Evolutionary conservation across 2,888 invertebrate species (phyloP).

Genomic region (Drosophila dives): DNA sequence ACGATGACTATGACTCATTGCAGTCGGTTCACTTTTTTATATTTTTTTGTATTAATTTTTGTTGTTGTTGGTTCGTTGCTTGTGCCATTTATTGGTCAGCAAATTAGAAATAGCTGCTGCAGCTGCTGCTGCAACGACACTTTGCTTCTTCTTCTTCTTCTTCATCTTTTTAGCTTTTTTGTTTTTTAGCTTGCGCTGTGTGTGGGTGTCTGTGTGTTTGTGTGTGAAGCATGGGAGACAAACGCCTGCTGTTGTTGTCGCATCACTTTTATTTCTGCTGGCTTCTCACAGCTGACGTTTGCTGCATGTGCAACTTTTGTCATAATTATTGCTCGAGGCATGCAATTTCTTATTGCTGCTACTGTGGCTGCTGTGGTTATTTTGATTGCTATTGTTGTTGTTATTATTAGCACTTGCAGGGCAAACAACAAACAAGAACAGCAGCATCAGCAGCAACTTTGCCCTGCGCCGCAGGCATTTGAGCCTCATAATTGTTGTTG

Average conservation of each 20-base stretch:
- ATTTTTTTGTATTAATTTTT: neutral
- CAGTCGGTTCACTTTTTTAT: constrained; percentile 19
- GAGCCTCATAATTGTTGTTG: constrained; percentile 60
- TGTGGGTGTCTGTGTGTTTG: constrained; percentile 44
- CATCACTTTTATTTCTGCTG: constrained; percentile 24
- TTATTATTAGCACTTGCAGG: constrained; percentile 58
- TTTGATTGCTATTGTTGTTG: constrained; percentile 8
- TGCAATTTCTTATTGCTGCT: constrained; percentile 53
- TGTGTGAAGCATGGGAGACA: constrained; percentile 47
- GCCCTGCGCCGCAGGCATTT: constrained; percentile 65
- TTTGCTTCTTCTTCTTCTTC: constrained; percentile 24
- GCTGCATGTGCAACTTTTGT: constrained; percentile 60
- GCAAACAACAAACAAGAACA: constrained; percentile 25
- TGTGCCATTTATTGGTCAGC: constrained; percentile 54
- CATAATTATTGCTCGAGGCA: constrained; percentile 67
- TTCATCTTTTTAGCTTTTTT: constrained; percentile 9
- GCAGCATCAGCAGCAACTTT: constrained; percentile 17
- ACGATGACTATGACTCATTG: constrained; percentile 55
- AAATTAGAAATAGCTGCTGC: constrained; percentile 62
- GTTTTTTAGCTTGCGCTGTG: neutral
- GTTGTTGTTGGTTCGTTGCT: constrained; percentile 11
- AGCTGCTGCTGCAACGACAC: constrained; percentile 43
- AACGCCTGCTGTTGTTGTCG: constrained; percentile 19
- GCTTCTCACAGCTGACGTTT: constrained; percentile 37
- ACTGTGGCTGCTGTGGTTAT: neutral